Percentiles rank a stretch among this genome's conserved stretches.
phyloP scores from a whole-genome alignment of 2,797 vertebrate genomes.

The Lithobates pipiens region DNA sequence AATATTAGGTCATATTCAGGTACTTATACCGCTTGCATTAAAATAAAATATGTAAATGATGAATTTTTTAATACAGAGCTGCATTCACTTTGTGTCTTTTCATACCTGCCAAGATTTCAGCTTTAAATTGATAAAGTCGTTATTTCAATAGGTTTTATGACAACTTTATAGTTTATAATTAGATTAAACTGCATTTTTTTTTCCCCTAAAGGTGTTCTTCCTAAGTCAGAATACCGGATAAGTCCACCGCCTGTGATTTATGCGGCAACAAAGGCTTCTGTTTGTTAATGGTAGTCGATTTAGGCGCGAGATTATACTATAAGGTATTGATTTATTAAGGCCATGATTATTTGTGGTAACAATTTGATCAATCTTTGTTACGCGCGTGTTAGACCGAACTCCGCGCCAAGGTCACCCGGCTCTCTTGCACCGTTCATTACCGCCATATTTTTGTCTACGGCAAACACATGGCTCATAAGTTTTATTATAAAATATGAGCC shows the following conservation, averaged over 20 bases:
- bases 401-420: constrained; percentile 50
- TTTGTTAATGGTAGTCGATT: constrained; percentile 61
- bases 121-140: background rate
- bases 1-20: background rate
- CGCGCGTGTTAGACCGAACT: constrained; percentile 44
- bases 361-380: constrained; percentile 62
- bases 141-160: constrained; percentile 33
- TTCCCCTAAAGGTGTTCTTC: constrained; percentile 42
- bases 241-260: constrained; percentile 49
- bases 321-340: constrained; percentile 62
- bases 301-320: constrained; percentile 58
- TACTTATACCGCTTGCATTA: too few species aligned
- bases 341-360: constrained; percentile 60
- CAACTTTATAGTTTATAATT: constrained; percentile 33
- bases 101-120: too few species aligned
- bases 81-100: too few species aligned
- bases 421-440: constrained; percentile 46
- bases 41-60: too few species aligned
- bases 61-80: too few species aligned
- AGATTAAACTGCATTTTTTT: constrained; percentile 52
- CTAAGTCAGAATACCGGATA: constrained; percentile 51
- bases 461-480: constrained; percentile 57
- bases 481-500: constrained; percentile 56
- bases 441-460: constrained; percentile 52
- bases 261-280: constrained; percentile 47